phyloP scores from a whole-genome alignment of 2,888 invertebrate genomes.

The Alloscopus bannaensis region DNA sequence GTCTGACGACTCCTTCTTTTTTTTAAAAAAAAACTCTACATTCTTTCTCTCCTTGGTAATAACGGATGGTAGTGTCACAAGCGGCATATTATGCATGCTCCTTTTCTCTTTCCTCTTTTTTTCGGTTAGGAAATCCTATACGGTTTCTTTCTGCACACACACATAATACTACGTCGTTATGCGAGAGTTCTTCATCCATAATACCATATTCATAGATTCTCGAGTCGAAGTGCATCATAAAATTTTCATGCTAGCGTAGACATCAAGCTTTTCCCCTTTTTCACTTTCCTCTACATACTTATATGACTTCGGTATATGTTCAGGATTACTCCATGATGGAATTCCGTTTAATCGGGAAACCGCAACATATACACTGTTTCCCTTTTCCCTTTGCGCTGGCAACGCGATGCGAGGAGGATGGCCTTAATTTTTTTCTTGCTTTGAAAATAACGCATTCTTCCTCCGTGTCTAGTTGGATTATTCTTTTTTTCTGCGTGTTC shows the following conservation, averaged over 20 bases:
- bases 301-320: neutral
- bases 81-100: constrained; percentile 46
- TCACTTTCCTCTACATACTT: neutral
- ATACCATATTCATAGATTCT: constrained; percentile 55
- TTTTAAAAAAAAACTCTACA: too few relatives aligned
- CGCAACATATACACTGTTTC: constrained; percentile 14
- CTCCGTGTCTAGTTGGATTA: too few relatives aligned
- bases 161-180: too few relatives aligned
- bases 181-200: constrained; percentile 28
- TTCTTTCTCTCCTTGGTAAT: constrained; percentile 35
- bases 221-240: constrained; percentile 56
- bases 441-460: too few relatives aligned
- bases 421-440: too few relatives aligned
- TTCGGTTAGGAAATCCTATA: too few relatives aligned
- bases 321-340: neutral
- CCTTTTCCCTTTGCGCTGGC: too few relatives aligned
- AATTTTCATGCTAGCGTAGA: constrained; percentile 51
- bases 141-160: too few relatives aligned
- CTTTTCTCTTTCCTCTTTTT: constrained; percentile 14
- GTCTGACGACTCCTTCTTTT: constrained; percentile 34
- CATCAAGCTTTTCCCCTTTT: constrained; percentile 9
- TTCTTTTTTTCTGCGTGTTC: too few relatives aligned
- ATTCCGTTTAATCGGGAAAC: constrained; percentile 11
- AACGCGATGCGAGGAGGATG: too few relatives aligned
- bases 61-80: constrained; percentile 16